Conservation (phyloP, 2,797 vertebrate species). For the Holocentrus rufus region DNA sequence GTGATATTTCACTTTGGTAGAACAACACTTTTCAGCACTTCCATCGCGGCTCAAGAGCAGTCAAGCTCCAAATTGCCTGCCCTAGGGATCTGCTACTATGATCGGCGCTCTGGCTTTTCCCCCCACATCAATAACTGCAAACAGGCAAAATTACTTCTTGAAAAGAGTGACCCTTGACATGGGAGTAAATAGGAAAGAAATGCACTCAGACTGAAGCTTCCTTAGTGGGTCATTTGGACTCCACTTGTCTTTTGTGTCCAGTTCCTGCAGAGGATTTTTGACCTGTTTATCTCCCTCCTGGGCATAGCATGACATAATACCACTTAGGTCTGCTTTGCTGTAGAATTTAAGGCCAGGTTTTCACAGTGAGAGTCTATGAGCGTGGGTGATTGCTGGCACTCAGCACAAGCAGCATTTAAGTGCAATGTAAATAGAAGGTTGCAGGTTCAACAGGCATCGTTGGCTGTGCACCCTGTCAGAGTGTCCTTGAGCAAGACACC, state of each 20-base stretch:
- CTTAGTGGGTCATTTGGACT: neutral
- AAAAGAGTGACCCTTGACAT: slow-evolving; percentile 11
- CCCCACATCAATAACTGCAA: slow-evolving; percentile 37
- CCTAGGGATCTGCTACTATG: slow-evolving; percentile 24
- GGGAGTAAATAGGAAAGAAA: slow-evolving; percentile 9
- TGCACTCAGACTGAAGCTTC: neutral
- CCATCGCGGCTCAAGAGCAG: slow-evolving; percentile 33
- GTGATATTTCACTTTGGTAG: slow-evolving; percentile 18
- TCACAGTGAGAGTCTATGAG: neutral
- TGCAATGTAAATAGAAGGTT: too few species aligned
- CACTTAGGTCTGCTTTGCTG: neutral
- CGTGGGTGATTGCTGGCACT: neutral
- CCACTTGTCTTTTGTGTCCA: too few species aligned
- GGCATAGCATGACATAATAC: neutral
- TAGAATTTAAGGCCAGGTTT: neutral
- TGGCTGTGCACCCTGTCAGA: neutral
- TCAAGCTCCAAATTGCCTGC: slow-evolving; percentile 45
- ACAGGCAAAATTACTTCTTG: slow-evolving; percentile 21
- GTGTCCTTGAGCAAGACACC: slow-evolving; percentile 23
- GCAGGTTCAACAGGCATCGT: neutral
- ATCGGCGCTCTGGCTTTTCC: slow-evolving; percentile 1
- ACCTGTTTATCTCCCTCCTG: neutral
- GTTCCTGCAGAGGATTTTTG: too few species aligned
- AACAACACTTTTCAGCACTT: slow-evolving; percentile 29
- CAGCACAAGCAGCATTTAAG: too few species aligned